phyloP scores from a whole-genome alignment of 2,888 invertebrate species.

The Nowickia ferox region DNA sequence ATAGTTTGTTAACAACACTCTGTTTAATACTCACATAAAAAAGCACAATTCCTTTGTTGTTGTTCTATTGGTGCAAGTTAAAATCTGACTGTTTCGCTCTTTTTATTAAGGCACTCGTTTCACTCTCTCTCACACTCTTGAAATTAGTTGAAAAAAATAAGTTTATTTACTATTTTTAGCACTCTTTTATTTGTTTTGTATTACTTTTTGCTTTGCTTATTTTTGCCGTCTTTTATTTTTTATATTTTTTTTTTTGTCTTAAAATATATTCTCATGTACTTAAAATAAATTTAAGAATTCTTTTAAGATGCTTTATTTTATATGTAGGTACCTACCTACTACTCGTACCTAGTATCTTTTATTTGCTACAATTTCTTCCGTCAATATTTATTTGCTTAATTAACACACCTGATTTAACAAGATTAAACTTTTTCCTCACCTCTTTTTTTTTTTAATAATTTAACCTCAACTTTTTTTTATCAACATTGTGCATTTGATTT shows the following conservation, averaged over 20 bases:
- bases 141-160: background rate
- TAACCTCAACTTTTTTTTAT: slow-evolving; percentile 46
- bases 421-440: background rate
- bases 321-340: background rate
- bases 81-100: background rate
- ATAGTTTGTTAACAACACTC: slow-evolving; percentile 3
- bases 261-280: background rate
- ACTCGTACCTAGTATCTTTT: background rate
- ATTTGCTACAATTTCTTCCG: slow-evolving; percentile 12
- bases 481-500: slow-evolving; percentile 22
- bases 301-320: background rate
- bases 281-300: slow-evolving; percentile 1
- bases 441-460: slow-evolving; percentile 10
- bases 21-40: slow-evolving; percentile 39
- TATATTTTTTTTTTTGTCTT: slow-evolving; percentile 23
- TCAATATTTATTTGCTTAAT: slow-evolving; percentile 46
- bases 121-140: slow-evolving; percentile 7
- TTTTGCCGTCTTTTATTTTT: slow-evolving; percentile 13
- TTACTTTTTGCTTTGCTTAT: slow-evolving; percentile 33
- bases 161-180: slow-evolving; percentile 23
- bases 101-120: background rate
- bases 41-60: slow-evolving; percentile 29
- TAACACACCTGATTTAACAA: slow-evolving; percentile 38
- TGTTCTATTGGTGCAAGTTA: slow-evolving; percentile 8
- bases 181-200: slow-evolving; percentile 27